Conservation (phyloP, 1,140 invertebrate species). For the Drosophila simulans region DNA sequence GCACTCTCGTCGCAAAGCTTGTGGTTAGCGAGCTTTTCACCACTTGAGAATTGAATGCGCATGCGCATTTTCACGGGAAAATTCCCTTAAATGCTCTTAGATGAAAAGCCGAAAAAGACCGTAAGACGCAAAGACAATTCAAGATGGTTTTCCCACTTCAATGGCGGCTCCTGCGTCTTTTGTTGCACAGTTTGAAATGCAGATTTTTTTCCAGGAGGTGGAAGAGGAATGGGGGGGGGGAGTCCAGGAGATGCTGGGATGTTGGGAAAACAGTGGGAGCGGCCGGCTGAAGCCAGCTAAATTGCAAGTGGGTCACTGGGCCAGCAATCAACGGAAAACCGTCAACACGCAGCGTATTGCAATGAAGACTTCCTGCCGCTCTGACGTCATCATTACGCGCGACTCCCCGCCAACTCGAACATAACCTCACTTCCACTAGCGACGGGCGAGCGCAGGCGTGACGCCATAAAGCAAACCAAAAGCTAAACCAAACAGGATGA, state of each 20-base stretch:
- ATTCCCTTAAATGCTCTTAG: conserved; percentile 33
- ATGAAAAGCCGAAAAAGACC: conserved; percentile 9
- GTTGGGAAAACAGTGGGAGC: conserved; percentile 3
- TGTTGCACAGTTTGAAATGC: conserved; percentile 71
- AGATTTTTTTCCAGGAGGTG: conserved; percentile 18
- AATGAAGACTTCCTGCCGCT: conserved; percentile 46
- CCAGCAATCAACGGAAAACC: conserved; percentile 60
- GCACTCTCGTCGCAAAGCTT: conserved; percentile 16
- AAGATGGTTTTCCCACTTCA: conserved; percentile 71
- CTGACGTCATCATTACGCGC: conserved; percentile 49
- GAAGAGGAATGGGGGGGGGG: background rate
- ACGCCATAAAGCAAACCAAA: conserved; percentile 1
- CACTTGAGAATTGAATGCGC: conserved; percentile 33
- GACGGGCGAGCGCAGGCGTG: conserved; percentile 39
- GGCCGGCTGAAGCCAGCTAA: conserved; percentile 12
- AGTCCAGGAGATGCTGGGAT: background rate
- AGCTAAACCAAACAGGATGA: background rate
- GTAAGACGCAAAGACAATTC: conserved; percentile 38
- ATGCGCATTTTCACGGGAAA: conserved; percentile 25
- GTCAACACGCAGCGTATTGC: conserved; percentile 48
- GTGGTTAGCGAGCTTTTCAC: conserved; percentile 30
- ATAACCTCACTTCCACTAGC: conserved; percentile 3
- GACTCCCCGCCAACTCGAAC: conserved; percentile 14
- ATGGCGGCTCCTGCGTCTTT: conserved; percentile 56
- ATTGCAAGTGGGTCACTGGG: conserved; percentile 72